Conservation (phyloP, 2,797 vertebrate genomes). For the Loris lydekkerianus region DNA sequence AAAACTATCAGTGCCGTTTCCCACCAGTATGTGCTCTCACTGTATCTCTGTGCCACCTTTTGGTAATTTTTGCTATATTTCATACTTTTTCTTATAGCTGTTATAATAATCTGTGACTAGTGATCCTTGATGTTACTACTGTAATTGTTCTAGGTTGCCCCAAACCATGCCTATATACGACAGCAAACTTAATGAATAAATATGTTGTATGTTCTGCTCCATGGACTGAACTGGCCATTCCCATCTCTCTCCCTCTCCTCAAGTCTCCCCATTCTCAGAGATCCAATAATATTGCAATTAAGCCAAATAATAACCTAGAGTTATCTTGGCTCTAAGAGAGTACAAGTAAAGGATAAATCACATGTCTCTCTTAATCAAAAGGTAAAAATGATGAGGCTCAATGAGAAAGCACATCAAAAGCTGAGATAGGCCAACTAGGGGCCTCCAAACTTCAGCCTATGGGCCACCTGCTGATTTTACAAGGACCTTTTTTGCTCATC, state of each 20-base stretch:
- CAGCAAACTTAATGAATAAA: background rate
- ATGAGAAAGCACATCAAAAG: background rate
- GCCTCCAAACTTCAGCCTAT: too few relatives aligned
- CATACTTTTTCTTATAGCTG: background rate
- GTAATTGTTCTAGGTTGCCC: background rate
- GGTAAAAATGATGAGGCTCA: background rate
- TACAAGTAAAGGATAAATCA: background rate
- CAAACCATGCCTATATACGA: background rate
- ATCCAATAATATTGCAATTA: background rate
- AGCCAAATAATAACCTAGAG: background rate
- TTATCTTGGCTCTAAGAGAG: background rate
- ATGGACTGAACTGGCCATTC: background rate
- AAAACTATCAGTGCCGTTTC: background rate
- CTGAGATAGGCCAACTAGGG: background rate
- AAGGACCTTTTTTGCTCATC: too few relatives aligned
- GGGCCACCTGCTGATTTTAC: too few relatives aligned
- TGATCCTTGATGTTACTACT: background rate
- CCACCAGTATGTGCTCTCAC: background rate
- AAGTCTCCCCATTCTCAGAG: background rate
- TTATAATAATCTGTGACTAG: background rate
- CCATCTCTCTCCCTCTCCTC: background rate
- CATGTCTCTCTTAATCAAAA: background rate
- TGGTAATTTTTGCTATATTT: background rate
- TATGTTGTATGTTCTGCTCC: background rate
- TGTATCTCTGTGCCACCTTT: background rate